Evolutionary conservation across 2,113 vertebrate genomes (phyloP).

Genomic region (Nymphicus hollandicus): DNA sequence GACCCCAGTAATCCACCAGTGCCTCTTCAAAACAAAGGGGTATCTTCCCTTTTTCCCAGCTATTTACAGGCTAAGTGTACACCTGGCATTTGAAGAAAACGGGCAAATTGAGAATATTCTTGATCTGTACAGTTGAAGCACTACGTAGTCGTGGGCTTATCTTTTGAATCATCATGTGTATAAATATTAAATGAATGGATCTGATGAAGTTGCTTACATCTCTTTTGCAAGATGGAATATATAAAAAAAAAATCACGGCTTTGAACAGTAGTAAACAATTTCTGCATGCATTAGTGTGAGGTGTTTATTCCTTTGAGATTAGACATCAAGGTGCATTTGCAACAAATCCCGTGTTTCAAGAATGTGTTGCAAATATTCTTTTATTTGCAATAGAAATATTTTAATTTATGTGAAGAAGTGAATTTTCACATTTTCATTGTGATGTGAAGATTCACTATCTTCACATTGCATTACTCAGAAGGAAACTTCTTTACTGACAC

Average conservation of each 20-base stretch:
- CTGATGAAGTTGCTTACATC: not conserved
- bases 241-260: not conserved
- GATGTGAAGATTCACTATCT: not conserved
- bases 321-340: constrained; percentile 21
- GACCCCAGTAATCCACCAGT: not conserved
- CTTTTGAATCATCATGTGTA: not conserved
- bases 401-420: not conserved
- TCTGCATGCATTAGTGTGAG: not conserved
- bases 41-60: not conserved
- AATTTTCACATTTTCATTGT: not conserved
- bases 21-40: not conserved
- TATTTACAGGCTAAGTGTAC: not conserved
- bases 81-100: not conserved
- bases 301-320: not conserved
- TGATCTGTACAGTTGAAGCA: not conserved
- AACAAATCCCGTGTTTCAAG: not conserved
- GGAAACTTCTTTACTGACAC: not conserved
- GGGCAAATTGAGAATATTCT: not conserved
- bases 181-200: constrained; percentile 28
- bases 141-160: not conserved
- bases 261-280: constrained; percentile 29
- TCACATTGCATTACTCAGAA: not conserved
- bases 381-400: not conserved
- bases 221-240: constrained; percentile 17
- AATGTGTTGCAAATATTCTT: not conserved